These are phyloP conservation scores for Pogona vitticeps DNA, from an alignment of 2,113 vertebrate species.

Conservation along the genomic window DNA sequence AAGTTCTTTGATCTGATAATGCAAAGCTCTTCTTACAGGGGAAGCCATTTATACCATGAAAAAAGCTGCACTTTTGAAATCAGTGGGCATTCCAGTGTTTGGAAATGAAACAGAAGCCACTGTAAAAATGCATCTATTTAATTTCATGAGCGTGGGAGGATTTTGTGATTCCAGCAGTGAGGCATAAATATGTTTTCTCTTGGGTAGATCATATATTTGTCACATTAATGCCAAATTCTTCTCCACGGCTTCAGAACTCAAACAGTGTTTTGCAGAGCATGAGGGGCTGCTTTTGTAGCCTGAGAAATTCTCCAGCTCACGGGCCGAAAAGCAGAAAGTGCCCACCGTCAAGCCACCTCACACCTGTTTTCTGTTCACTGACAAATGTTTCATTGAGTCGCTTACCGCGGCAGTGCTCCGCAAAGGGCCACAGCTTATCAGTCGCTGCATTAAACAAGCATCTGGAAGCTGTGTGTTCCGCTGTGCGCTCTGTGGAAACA, in stretches of 20 bases:
- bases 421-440: conserved; percentile 17
- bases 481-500: neutral
- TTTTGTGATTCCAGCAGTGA: neutral
- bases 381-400: conserved; percentile 53
- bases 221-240: neutral
- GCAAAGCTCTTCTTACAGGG: neutral
- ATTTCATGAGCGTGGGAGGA: neutral
- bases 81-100: neutral
- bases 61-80: neutral
- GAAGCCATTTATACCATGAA: neutral
- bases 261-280: conserved; percentile 38
- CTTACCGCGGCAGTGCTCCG: conserved; percentile 30
- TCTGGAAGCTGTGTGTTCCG: conserved; percentile 33
- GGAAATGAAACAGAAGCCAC: neutral
- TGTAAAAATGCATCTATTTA: neutral
- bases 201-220: neutral
- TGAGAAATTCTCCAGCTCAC: conserved; percentile 46
- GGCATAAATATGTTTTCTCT: neutral
- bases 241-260: conserved; percentile 33
- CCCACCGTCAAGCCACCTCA: conserved; percentile 58
- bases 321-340: conserved; percentile 45
- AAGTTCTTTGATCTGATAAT: neutral
- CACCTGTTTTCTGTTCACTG: conserved; percentile 67
- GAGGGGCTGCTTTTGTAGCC: conserved; percentile 40
- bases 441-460: conserved; percentile 52